Percentiles rank a stretch among this genome's conserved stretches.
These are phyloP conservation scores for Sinocyclocheilus anophthalmus DNA, from an alignment of 2,113 vertebrate genomes.

Conservation along the genomic window DNA sequence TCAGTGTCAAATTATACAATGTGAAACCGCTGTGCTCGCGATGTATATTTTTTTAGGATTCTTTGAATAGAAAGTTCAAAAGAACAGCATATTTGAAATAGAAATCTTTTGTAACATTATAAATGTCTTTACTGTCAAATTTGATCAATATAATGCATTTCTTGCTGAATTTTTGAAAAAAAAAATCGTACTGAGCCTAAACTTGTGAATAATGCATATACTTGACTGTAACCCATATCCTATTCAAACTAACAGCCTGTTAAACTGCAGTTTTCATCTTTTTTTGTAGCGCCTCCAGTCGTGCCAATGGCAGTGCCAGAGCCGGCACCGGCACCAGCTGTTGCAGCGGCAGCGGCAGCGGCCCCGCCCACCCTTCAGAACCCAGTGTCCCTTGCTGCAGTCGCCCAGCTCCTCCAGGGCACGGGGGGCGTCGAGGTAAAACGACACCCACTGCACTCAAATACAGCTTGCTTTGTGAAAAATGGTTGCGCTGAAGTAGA, in stretches of 20 bases:
- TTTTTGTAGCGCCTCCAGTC: slow-evolving; percentile 22
- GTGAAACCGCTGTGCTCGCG: no score
- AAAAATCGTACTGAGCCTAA: no score
- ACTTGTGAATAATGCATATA: no score
- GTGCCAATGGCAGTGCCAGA: not conserved
- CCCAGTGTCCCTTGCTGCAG: slow-evolving; percentile 89
- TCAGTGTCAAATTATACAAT: no score
- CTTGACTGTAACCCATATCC: not conserved
- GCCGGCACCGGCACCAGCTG: not conserved
- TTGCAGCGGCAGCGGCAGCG: slow-evolving; percentile 65
- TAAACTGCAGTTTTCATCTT: not conserved
- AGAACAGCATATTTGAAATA: no score
- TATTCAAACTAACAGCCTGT: not conserved
- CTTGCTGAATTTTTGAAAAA: no score
- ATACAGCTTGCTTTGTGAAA: not conserved
- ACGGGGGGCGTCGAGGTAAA: slow-evolving; percentile 91
- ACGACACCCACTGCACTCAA: not conserved
- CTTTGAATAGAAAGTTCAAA: no score
- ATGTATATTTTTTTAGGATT: no score
- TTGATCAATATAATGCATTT: no score
- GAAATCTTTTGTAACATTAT: no score
- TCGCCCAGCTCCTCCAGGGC: slow-evolving; percentile 92
- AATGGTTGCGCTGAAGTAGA: no score
- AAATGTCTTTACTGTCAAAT: no score
- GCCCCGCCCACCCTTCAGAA: slow-evolving; percentile 77